Percentiles rank a stretch among this genome's conserved stretches.
Conservation (phyloP, 64 coral and sea anemone genomes). For the Montipora efflorescens region DNA sequence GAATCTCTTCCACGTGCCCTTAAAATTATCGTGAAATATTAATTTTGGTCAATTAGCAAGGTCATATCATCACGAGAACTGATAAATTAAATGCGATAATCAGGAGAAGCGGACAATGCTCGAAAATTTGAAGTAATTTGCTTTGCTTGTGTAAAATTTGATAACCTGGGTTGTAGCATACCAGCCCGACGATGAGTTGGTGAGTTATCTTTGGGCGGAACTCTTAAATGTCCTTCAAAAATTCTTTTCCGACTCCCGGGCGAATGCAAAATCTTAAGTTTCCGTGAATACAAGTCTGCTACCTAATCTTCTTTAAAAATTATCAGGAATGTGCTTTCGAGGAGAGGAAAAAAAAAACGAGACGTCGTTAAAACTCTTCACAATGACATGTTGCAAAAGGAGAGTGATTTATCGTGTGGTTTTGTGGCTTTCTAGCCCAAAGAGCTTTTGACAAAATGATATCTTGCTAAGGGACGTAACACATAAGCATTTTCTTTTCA, state of each 20-base stretch:
- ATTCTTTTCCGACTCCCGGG: too few species aligned
- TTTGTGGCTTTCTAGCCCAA: conserved; percentile 42
- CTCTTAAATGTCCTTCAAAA: too few species aligned
- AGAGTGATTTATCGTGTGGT: neutral
- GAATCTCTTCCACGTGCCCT: conserved; percentile 44
- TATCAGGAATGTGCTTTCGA: neutral
- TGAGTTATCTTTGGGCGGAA: too few species aligned
- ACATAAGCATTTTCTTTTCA: neutral
- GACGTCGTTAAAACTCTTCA: neutral
- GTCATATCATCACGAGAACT: conserved; percentile 46
- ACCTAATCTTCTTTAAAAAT: too few species aligned
- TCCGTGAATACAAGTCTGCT: too few species aligned
- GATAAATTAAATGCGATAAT: conserved; percentile 34
- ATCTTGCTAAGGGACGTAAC: conserved; percentile 9
- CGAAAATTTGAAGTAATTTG: conserved; percentile 11
- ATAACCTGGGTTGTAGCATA: neutral
- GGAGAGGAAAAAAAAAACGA: neutral
- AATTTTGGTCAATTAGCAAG: conserved; percentile 47
- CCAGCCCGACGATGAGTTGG: neutral
- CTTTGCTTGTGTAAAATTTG: neutral
- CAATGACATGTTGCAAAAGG: neutral
- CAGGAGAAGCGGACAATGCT: conserved; percentile 9
- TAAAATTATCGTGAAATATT: conserved; percentile 52
- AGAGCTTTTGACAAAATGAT: conserved; percentile 44
- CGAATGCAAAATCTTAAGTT: too few species aligned